Conservation (phyloP, 2,113 vertebrate species). For the Muscicapa adusta region DNA sequence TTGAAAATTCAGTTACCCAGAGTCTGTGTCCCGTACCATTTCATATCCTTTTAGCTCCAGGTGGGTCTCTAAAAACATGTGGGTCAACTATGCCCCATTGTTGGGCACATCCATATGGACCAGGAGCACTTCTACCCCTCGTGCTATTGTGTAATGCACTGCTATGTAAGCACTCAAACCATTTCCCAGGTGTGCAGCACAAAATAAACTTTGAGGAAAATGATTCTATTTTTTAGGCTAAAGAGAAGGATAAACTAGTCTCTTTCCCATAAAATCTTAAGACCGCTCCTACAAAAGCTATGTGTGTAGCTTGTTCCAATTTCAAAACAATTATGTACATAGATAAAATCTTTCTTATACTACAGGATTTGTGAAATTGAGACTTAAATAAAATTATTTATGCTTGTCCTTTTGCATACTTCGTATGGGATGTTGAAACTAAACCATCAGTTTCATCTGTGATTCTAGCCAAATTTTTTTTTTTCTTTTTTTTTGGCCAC, state of each 20-base stretch:
- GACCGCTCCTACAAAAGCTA: not conserved
- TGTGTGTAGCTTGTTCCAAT: not conserved
- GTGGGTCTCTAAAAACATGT: not conserved
- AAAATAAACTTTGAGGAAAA: not conserved
- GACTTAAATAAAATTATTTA: not conserved
- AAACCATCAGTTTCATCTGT: not conserved
- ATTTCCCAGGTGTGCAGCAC: not conserved
- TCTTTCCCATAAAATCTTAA: not conserved
- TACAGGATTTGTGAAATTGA: not conserved
- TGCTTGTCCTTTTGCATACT: not conserved
- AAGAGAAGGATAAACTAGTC: not conserved
- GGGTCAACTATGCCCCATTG: not conserved
- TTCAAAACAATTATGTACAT: not conserved
- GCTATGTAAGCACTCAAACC: not conserved
- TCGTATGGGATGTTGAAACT: not conserved
- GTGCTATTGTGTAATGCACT: fast-evolving
- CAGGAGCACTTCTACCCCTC: not conserved
- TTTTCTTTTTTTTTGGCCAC: not conserved
- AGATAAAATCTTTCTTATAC: not conserved
- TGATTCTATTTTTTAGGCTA: not conserved
- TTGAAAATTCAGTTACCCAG: not conserved
- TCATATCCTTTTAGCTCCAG: not conserved
- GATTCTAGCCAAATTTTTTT: not conserved
- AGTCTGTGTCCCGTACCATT: not conserved
- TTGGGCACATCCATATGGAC: no score